A percentile compares a stretch with the other conserved stretches of the same genome.
phyloP scores from a whole-genome alignment of 2,888 invertebrate species.

The Teleogryllus oceanicus region DNA sequence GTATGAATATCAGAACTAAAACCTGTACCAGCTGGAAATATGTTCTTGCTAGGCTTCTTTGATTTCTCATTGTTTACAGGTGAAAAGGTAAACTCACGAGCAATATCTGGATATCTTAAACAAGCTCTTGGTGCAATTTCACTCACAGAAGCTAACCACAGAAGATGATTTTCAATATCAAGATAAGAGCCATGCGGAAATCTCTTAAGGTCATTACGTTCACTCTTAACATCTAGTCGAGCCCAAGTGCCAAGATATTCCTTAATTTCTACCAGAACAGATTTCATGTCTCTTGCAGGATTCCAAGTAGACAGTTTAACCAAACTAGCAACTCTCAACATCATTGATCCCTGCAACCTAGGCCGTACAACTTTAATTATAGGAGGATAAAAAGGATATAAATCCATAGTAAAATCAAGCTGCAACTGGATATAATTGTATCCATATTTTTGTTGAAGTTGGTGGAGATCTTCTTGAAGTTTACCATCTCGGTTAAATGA shows the following conservation, averaged over 20 bases:
- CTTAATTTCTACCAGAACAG: constrained; percentile 45
- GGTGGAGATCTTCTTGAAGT: constrained; percentile 42
- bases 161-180: constrained; percentile 45
- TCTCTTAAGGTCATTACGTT: constrained; percentile 42
- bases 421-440: constrained; percentile 46
- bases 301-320: constrained; percentile 47
- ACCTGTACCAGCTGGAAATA: constrained; percentile 35
- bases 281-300: constrained; percentile 45
- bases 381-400: constrained; percentile 48
- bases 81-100: background rate
- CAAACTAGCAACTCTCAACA: constrained; percentile 39
- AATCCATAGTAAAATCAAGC: constrained; percentile 46
- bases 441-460: constrained; percentile 42
- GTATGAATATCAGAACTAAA: constrained; percentile 34
- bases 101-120: constrained; percentile 22
- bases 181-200: constrained; percentile 44
- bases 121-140: constrained; percentile 35
- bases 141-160: constrained; percentile 43
- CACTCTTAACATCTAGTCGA: constrained; percentile 42
- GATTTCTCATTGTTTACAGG: background rate
- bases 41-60: constrained; percentile 21
- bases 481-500: constrained; percentile 41
- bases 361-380: constrained; percentile 45
- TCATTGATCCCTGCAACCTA: constrained; percentile 43
- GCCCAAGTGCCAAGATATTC: constrained; percentile 45